phyloP scores from a whole-genome alignment of 2,888 invertebrate species.

The Chamaedrilus cognettii region DNA sequence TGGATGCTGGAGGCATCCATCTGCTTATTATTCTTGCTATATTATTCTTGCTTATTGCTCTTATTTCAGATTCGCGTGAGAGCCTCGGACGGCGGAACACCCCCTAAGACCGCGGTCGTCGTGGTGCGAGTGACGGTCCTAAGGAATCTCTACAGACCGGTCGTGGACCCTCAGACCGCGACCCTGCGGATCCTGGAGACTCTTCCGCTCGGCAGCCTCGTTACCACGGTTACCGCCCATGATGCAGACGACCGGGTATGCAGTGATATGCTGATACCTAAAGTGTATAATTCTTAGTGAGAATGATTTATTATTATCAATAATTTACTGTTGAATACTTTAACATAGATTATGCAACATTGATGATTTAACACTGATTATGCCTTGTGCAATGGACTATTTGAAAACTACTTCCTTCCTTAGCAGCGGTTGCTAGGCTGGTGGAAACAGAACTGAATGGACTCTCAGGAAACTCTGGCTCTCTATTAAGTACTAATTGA shows the following conservation, averaged over 20 bases:
- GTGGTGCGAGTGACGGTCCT: constrained; percentile 41
- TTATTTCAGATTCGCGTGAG: constrained; percentile 41
- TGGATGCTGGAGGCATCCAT: too few relatives aligned
- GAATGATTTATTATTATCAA: neutral
- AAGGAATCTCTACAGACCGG: constrained; percentile 37
- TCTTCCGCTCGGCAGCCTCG: constrained; percentile 39
- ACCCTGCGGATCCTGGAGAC: constrained; percentile 42
- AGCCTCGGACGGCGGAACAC: constrained; percentile 45
- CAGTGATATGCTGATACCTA: too few relatives aligned
- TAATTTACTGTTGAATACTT: too few relatives aligned
- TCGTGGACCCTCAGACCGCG: constrained; percentile 29
- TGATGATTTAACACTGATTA: too few relatives aligned
- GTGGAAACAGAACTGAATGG: too few relatives aligned
- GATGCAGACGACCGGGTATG: constrained; percentile 45
- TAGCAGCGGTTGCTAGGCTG: too few relatives aligned
- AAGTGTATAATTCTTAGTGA: neutral
- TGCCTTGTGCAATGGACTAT: too few relatives aligned
- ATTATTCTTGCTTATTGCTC: neutral
- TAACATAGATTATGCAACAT: too few relatives aligned
- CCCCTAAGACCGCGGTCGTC: constrained; percentile 31
- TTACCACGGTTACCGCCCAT: constrained; percentile 42
- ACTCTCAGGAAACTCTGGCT: too few relatives aligned
- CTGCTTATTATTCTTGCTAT: neutral
- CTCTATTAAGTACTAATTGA: too few relatives aligned
- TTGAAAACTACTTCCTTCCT: too few relatives aligned